A percentile compares a stretch with the other conserved stretches of the same genome.
phyloP scores from a whole-genome alignment of 2,888 invertebrate genomes.

The Drosophila falleni region DNA sequence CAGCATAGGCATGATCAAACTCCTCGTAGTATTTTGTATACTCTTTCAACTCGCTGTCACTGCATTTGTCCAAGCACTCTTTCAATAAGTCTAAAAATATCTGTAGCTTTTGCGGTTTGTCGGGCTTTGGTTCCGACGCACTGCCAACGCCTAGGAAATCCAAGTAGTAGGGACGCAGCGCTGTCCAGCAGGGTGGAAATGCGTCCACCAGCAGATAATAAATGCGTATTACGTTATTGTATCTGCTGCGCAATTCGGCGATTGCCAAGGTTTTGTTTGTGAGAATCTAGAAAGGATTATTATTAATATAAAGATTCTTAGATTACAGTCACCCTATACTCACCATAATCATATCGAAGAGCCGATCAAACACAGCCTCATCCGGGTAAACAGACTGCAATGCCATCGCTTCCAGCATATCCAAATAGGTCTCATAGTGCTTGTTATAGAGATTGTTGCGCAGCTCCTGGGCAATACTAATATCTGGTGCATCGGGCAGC shows the following conservation, averaged over 20 bases:
- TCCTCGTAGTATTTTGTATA: slow-evolving; percentile 44
- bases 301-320: too few relatives aligned
- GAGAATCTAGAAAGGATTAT: slow-evolving; percentile 44
- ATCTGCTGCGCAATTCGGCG: slow-evolving; percentile 42
- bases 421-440: slow-evolving; percentile 78
- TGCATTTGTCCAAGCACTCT: slow-evolving; percentile 59
- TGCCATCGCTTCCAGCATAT: slow-evolving; percentile 75
- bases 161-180: slow-evolving; percentile 74
- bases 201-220: slow-evolving; percentile 77
- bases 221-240: slow-evolving; percentile 69
- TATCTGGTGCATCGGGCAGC: slow-evolving; percentile 71
- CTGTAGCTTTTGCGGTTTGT: slow-evolving; percentile 61
- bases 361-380: slow-evolving; percentile 74
- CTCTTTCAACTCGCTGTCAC: slow-evolving; percentile 45
- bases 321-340: neutral
- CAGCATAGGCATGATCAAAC: slow-evolving; percentile 17
- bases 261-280: slow-evolving; percentile 48
- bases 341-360: slow-evolving; percentile 83
- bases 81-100: slow-evolving; percentile 71
- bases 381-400: slow-evolving; percentile 83
- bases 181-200: slow-evolving; percentile 85
- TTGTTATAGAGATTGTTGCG: slow-evolving; percentile 72
- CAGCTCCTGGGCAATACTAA: slow-evolving; percentile 64
- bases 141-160: slow-evolving; percentile 31
- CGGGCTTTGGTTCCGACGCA: slow-evolving; percentile 46